These are phyloP conservation scores for Leucosticte australis DNA, from an alignment of 2,113 vertebrate genomes.

Conservation along the genomic window DNA sequence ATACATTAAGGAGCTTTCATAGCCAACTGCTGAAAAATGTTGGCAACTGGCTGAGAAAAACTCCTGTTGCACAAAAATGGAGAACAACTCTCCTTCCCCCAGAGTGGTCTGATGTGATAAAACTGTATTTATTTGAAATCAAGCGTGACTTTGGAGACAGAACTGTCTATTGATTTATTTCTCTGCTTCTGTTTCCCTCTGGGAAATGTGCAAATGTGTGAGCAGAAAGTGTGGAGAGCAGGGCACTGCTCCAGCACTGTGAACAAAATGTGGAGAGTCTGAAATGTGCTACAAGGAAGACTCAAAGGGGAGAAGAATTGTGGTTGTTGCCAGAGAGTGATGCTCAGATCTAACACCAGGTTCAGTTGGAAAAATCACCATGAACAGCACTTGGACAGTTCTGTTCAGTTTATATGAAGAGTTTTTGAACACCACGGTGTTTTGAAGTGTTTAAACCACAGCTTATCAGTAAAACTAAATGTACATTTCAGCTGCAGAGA, in stretches of 20 bases:
- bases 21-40: not conserved
- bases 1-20: not conserved
- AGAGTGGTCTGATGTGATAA: not conserved
- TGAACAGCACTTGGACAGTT: not conserved
- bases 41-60: not conserved
- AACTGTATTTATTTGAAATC: constrained; percentile 22
- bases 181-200: not conserved
- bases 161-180: constrained; percentile 30
- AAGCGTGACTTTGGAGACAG: not conserved
- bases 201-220: not conserved
- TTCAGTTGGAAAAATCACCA: not conserved
- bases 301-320: not conserved
- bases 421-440: not conserved
- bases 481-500: not conserved
- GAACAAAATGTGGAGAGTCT: not conserved
- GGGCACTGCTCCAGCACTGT: not conserved
- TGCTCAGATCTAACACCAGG: not conserved
- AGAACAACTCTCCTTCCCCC: not conserved
- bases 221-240: not conserved
- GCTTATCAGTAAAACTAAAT: not conserved
- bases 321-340: not conserved
- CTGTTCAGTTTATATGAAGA: not conserved
- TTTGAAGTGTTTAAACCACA: not conserved
- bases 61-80: not conserved
- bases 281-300: not conserved